Conservation (phyloP, 1,140 invertebrate genomes). For the Heliconius congener region DNA sequence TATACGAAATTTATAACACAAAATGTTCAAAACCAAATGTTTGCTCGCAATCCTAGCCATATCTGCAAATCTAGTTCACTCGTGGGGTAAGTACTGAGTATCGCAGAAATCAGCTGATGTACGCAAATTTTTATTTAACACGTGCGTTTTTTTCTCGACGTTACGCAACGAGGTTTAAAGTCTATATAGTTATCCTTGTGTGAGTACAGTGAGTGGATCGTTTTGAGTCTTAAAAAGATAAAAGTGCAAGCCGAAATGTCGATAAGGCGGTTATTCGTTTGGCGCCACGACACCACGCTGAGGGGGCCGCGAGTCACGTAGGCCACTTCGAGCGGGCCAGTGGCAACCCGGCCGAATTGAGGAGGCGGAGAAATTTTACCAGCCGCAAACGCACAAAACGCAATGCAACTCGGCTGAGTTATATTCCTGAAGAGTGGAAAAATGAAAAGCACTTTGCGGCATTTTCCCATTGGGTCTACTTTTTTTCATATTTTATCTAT, state of each 20-base stretch:
- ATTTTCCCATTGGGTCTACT: neutral
- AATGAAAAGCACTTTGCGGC: conserved; percentile 42
- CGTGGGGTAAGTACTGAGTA: conserved; percentile 76
- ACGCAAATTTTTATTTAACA: conserved; percentile 51
- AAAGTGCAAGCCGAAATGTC: conserved; percentile 44
- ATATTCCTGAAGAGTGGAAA: conserved; percentile 41
- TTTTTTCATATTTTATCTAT: neutral
- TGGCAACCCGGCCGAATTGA: conserved; percentile 56
- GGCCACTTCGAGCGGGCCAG: conserved; percentile 63
- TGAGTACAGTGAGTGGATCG: conserved; percentile 23
- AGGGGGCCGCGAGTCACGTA: conserved; percentile 74
- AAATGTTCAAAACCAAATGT: conserved; percentile 69
- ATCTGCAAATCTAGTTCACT: conserved; percentile 53
- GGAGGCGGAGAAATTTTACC: conserved; percentile 30
- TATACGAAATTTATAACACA: conserved; percentile 65
- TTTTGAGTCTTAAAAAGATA: conserved; percentile 8
- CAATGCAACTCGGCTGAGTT: conserved; percentile 28
- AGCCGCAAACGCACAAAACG: conserved; percentile 21
- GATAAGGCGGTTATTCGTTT: conserved; percentile 70
- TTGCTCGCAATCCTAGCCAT: conserved; percentile 55
- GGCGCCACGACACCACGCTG: conserved; percentile 71
- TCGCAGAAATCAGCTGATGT: conserved; percentile 69
- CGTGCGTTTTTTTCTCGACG: conserved; percentile 62
- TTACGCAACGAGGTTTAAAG: conserved; percentile 52
- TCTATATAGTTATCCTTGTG: conserved; percentile 19